Evolutionary conservation across 2,888 invertebrate genomes (phyloP), one percentile per base, ranked within the genome.

Genomic region (Hermaeophaga mercurialis): DNA sequence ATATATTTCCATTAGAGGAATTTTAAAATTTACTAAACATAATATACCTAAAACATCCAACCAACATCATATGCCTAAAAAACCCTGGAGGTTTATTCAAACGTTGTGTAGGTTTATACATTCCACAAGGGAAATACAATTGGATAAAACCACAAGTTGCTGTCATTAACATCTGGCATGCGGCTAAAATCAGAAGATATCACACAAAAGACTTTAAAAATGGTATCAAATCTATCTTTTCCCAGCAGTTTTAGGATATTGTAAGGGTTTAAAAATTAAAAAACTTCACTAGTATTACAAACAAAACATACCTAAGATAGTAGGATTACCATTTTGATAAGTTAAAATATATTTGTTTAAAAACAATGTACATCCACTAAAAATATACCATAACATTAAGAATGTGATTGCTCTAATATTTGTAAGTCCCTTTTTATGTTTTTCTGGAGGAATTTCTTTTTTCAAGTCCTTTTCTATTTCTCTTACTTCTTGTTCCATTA

Each of bases 291-390:
- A n/a, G n/a, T n/a, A n/a, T n/a, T n/a, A n/a, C n/a, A n/a, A n/a
- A n/a, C n/a, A n/a, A 19, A 50, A 58, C 73, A 78, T 78, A 89
- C 89, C 89, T 72, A 90, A 76, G 57, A 90, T 79, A 49, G 87
- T 86, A 12, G 89, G 87, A 76, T 90, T 87, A 41, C 88, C 89
- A 73, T 84, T 81, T 72, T 88, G 81, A 66, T 85, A 87, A 0
- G 87, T 83, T 56, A 90, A 77, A 69, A 90, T 89, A 72, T 89
- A 89, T 73, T 90, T 90, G 77, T 90, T 90, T 57, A 89, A 79
- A 75, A 90, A 89, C 46, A 90, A 78, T 1, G 89, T 90, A 72
- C 86, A 87, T 6, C 86, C 88, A 73, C 89, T 89, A 74, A 90
- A 89, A 70, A 89, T 81, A 71, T 89, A 90, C 89, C 90, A 89